Percentiles rank a stretch among this genome's conserved stretches.
Conservation (phyloP, 1,140 invertebrate species). For the Lepeophtheirus salmonis region DNA sequence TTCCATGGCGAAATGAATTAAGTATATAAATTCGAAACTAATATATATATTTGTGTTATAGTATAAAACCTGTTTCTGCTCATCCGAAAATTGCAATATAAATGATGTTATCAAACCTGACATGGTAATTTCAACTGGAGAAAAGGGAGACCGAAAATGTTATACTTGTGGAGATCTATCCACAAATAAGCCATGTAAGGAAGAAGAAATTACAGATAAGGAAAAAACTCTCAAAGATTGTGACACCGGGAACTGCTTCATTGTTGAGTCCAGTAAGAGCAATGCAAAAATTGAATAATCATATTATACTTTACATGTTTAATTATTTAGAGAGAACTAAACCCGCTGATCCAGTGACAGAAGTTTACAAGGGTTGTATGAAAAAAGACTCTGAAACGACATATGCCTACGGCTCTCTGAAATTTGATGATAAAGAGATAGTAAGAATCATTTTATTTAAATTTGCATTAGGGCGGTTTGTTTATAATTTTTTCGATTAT, state of each 20-base stretch:
- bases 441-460: not conserved
- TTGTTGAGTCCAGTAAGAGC: not conserved
- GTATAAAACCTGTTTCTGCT: not conserved
- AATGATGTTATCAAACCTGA: not conserved
- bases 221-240: not conserved
- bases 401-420: not conserved
- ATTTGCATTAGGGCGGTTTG: no score
- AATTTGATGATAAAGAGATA: not conserved
- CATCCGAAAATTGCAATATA: not conserved
- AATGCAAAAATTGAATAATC: not conserved
- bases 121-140: not conserved
- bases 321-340: not conserved
- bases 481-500: no score
- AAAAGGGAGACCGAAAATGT: not conserved
- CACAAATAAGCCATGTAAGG: not conserved
- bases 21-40: no score
- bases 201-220: not conserved
- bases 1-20: no score
- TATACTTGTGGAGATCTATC: not conserved
- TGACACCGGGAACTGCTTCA: not conserved
- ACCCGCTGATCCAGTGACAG: no score
- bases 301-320: not conserved
- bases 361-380: not conserved
- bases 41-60: no score
- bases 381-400: not conserved